Evolutionary conservation across 2,797 vertebrate species (phyloP), one percentile per base, ranked within the genome.

Genomic region (Poeciliopsis gracilis): DNA sequence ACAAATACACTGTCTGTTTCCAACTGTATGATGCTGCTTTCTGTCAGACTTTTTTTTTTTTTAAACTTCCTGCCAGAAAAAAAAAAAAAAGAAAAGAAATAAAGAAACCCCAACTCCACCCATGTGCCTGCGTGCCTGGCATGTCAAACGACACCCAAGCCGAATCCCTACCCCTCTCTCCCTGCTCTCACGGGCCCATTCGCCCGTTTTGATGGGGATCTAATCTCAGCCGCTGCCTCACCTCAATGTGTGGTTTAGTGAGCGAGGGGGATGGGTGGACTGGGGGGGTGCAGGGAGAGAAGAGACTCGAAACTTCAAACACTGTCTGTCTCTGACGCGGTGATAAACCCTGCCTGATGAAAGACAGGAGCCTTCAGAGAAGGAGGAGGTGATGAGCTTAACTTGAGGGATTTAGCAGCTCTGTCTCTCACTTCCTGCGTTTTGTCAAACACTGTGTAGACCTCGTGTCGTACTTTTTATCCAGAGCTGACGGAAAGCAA

Each of bases 361-460:
- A 94, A 95, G 92, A 86, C 83, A 69, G 12, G 66, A 83, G 84
- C 89, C 66, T 92, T 90, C 87, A 89, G 83, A 93, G 90, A 75
- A 79, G 86, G 87, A 86, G 72, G 75, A 90, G 84, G 89, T 78
- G 81, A 86, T 82, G 86, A 80, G 94, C 91, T 95, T 94, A 96
- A 94, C 92, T 93, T 91, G 80, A 75, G 69, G 91, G 95, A 93
- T 94, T 95, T 94, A 89, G 71, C 82, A 72, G 82, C 88, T 80
- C 81, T 78, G 89, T 91, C 85, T 90, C 78, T 88, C 53, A 77
- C 83, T 87, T 80, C 79, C 80, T 57, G 85, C 51, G 10, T 90
- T 93, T 87, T 91, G 86, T 90, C 72, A 36, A 91, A 92, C 90
- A 82, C 75, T 12, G 49, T 80, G 79, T 82, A 79, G 88, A 82